Evolutionary conservation across 2,113 vertebrate species (phyloP).

Genomic region (Atrichornis clamosus): DNA sequence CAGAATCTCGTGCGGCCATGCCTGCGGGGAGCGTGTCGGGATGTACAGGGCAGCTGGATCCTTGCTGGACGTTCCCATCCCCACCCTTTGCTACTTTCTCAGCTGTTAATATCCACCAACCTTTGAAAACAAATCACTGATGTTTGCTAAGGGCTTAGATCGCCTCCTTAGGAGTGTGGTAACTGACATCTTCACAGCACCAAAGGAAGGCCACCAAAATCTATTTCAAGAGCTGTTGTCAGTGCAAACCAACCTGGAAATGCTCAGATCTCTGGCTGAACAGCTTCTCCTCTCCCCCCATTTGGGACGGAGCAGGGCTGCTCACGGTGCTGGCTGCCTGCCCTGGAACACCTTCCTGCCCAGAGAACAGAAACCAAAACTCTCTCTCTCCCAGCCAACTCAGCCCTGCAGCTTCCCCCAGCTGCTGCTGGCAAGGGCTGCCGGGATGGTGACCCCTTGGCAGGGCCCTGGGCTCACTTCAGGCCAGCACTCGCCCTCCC

Average conservation of each 20-base stretch:
- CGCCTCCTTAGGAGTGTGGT: not conserved
- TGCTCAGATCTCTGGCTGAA: not conserved
- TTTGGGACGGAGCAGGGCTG: not conserved
- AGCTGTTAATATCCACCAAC: not conserved
- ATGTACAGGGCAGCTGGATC: not conserved
- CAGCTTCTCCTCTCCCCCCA: not conserved
- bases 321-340: accelerated
- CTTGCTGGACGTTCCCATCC: accelerated
- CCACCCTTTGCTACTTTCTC: not conserved
- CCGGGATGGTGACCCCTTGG: accelerated
- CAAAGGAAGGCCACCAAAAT: not conserved
- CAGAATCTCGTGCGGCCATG: accelerated
- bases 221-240: not conserved
- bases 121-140: not conserved
- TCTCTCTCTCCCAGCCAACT: not conserved
- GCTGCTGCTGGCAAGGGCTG: not conserved
- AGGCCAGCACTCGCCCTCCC: accelerated
- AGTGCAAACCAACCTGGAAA: not conserved
- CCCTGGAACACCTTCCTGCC: not conserved
- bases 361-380: not conserved
- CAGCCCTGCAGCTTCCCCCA: accelerated
- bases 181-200: not conserved
- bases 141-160: not conserved
- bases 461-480: accelerated
- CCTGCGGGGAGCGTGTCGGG: accelerated